Conservation (phyloP, 1,140 invertebrate species). For the Grapholita molesta region DNA sequence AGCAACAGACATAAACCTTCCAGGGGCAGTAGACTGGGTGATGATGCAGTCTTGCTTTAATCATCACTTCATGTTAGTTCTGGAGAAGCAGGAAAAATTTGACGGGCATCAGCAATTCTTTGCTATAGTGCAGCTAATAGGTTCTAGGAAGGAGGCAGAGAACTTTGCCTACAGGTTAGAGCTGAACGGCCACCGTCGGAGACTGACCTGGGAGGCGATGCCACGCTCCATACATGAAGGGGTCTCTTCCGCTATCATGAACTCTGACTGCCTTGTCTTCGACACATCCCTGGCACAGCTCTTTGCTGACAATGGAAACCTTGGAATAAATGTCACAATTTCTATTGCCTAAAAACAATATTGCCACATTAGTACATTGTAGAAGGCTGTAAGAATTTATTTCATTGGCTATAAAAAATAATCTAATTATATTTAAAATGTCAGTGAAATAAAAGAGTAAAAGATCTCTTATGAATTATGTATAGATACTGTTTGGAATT, state of each 20-base stretch:
- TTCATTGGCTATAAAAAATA: constrained; percentile 34
- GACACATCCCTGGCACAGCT: constrained; percentile 98
- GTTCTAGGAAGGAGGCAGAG: constrained; percentile 98
- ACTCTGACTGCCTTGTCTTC: constrained; percentile 99
- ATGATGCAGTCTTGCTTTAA: constrained; percentile 99
- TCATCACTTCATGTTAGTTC: constrained; percentile 99
- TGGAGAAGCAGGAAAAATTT: constrained; percentile 99
- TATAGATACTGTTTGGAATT: constrained; percentile 24
- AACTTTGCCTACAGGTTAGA: constrained; percentile 99
- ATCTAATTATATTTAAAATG: constrained; percentile 36
- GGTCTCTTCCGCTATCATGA: constrained; percentile 98
- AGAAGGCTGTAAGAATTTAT: constrained; percentile 25
- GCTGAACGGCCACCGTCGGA: constrained; percentile 94
- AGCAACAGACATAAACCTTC: constrained; percentile 99
- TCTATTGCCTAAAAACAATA: constrained; percentile 84
- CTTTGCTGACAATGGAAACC: constrained; percentile 99
- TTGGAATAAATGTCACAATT: constrained; percentile 99
- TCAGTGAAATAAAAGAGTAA: constrained; percentile 28
- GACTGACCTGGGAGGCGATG: constrained; percentile 99
- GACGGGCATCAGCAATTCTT: constrained; percentile 99
- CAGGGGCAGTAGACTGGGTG: constrained; percentile 99
- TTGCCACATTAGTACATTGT: constrained; percentile 36
- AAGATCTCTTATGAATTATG: constrained; percentile 20
- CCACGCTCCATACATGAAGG: constrained; percentile 99
- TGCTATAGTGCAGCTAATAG: constrained; percentile 99